Percentiles rank a stretch among this genome's conserved stretches.
These are phyloP conservation scores for Eulithis testata DNA, from an alignment of 2,888 invertebrate species.

Conservation along the genomic window DNA sequence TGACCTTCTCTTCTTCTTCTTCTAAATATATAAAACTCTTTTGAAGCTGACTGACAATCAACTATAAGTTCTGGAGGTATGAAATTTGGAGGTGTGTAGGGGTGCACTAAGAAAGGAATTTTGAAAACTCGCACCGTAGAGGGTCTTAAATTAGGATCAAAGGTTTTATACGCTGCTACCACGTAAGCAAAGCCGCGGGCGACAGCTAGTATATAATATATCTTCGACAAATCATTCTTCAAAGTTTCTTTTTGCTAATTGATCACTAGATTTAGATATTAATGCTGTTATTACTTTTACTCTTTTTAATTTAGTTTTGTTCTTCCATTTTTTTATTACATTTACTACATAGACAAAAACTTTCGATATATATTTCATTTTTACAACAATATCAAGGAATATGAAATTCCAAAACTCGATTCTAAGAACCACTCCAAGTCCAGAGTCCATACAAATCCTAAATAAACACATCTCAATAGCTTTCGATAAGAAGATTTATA, in stretches of 20 bases:
- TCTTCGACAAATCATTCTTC: background rate
- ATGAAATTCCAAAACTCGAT: slow-evolving; percentile 5
- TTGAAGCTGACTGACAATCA: too few relatives aligned
- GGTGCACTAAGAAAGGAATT: too few relatives aligned
- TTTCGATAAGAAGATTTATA: slow-evolving; percentile 34
- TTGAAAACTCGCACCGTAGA: too few relatives aligned
- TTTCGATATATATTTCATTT: background rate
- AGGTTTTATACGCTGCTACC: too few relatives aligned
- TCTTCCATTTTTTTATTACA: background rate
- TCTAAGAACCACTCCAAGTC: slow-evolving; percentile 20
- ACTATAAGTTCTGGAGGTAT: too few relatives aligned
- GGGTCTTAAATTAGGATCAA: too few relatives aligned
- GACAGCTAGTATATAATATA: too few relatives aligned
- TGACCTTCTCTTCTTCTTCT: background rate
- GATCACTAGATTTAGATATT: background rate
- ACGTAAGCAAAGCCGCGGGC: too few relatives aligned
- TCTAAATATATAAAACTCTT: background rate
- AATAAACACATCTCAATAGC: slow-evolving; percentile 29
- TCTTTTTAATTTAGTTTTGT: too few relatives aligned
- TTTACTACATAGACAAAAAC: background rate
- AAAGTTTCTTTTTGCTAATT: background rate
- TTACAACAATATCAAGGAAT: background rate
- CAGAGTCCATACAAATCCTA: slow-evolving; percentile 24
- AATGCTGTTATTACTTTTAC: too few relatives aligned
- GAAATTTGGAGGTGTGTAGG: too few relatives aligned